A percentile compares a stretch with the other conserved stretches of the same genome.
These are phyloP conservation scores for Porites divaricata DNA, from an alignment of 92 coral and sea anemone species.

Conservation along the genomic window DNA sequence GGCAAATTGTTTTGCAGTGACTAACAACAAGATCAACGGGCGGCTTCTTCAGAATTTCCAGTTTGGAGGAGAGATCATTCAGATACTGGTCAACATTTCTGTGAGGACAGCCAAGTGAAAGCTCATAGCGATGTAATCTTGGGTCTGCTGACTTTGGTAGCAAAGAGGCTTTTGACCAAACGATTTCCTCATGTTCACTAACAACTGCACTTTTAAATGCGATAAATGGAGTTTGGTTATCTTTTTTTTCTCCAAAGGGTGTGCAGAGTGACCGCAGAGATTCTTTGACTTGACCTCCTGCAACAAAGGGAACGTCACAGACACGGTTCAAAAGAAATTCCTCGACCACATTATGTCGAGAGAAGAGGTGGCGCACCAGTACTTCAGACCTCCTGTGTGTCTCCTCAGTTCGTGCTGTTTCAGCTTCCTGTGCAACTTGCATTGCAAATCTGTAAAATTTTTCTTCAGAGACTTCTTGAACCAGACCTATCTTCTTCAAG, in stretches of 20 bases:
- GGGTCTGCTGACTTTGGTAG: conserved; percentile 50
- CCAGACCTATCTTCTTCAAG: conserved; percentile 54
- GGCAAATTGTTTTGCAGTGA: conserved; percentile 73
- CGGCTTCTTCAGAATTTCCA: conserved; percentile 35
- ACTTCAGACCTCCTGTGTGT: conserved; percentile 48
- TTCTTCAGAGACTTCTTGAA: conserved; percentile 36
- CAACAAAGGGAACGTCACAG: conserved; percentile 50
- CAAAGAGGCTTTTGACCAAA: conserved; percentile 66
- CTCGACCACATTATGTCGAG: conserved; percentile 15
- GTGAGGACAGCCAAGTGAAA: background rate
- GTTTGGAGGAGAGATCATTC: background rate
- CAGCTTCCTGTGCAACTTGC: conserved; percentile 45
- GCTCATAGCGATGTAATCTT: background rate
- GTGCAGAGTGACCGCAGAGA: conserved; percentile 19
- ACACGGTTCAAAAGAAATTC: conserved; percentile 31
- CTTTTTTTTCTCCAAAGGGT: conserved; percentile 31
- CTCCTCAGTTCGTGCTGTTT: background rate
- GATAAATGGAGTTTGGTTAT: conserved; percentile 33
- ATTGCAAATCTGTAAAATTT: conserved; percentile 50
- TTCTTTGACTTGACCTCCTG: conserved; percentile 13
- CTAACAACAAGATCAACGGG: conserved; percentile 47
- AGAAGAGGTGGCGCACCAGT: conserved; percentile 35
- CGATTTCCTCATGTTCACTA: background rate
- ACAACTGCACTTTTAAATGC: conserved; percentile 58
- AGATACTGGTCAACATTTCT: background rate